Base-by-base conservation (phyloP, 1,140 invertebrate species). In the Zophobas atratus region DNA sequence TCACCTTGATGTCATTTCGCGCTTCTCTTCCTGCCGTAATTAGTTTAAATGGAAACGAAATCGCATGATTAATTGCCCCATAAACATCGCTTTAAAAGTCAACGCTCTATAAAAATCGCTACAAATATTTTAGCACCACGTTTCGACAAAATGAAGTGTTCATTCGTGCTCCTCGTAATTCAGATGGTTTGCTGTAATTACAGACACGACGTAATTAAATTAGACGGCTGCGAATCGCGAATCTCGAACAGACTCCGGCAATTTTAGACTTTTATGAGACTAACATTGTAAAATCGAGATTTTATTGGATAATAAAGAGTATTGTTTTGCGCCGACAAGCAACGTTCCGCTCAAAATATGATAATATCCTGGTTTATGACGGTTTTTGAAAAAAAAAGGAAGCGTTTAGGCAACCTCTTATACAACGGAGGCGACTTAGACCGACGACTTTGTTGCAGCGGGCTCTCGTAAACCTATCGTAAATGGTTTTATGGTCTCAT, bases 231-330 rank as follows among this genome's bases (percentile, higher is more conserved):
- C 49, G 20, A 51, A 51, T 51, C 49, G 49, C 20, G 49, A 51
- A 51, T 51, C 49, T 51, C 49, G 49, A 51, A 51, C 49, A 51
- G 49, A 51, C 49, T 51, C 49, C 4, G 49, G 49, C 49, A 51
- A 51, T 51, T 51, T 51, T 51, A 51, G n/a, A 51, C 49, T 51
- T 51, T 51, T 51, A 51, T 51, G 49, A 51, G 49, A 20, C 49
- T 51, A 51, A 51, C 49, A 51, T 51, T 51, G 49, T 51, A 51
- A 51, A 51, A 51, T 51, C 49, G n/a, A 20, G 49, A 6, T 51
- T 51, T 51, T 51, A 51, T 51, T 51, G 49, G 49, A 51, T 51
- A 51, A 51, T 51, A 51, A 51, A 51, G 49, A 51, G 49, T 51
- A 51, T 51, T 51, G 49, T 51, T 51, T 51, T 51, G 49, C 6